Evolutionary conservation across 2,797 vertebrate genomes (phyloP), one percentile per base, ranked within the genome.

Genomic region (Melanotaenia trifasciata): DNA sequence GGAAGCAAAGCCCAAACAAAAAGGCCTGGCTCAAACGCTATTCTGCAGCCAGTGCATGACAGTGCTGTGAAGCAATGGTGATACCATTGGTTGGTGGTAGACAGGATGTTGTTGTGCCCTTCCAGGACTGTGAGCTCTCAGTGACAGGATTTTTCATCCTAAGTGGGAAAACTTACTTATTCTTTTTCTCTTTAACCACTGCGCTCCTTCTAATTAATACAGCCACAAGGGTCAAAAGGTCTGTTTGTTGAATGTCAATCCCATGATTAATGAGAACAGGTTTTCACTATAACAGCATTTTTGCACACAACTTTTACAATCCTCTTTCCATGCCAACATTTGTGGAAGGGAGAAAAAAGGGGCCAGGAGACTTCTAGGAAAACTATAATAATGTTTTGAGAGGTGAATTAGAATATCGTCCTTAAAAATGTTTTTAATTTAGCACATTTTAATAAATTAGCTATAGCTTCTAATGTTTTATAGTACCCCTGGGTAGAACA

Each of bases 261-360:
- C 20, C 4, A 1, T 75, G 76, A 87, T 85, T 72, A 57, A 85
- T 61, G 68, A 62, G 33, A 47, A 26, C 36, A 53, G 56, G 9
- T 77, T 62, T 77, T 80, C 70, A 24, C 64, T 47, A 1, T 3
- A 18, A 38, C 26, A 0, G 20, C 58, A 65, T 53, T 62, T 58
- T 57, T 66, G 30, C 33, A 60, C 40, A 24, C 28, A 64, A 47
- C 33, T 28, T 24, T 24, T 22, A 10, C 9, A 51, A 51, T 4
- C n/a, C 50, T 51, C 22, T 3, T 7, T n/a, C 20, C 50, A 51
- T 51, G n/a, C 50, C n/a, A 51, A 12, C n/a, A 26, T 20, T n/a
- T 35, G 10, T 7, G 4, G 11, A 22, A 30, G 53, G 1, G 4
- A 26, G 14, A 26, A 16, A 16, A n/a, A 24, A 9, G 22, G 12